A percentile compares a stretch with the other conserved stretches of the same genome.
phyloP scores from a whole-genome alignment of 2,113 vertebrate species.

The Macquaria ambigua region DNA sequence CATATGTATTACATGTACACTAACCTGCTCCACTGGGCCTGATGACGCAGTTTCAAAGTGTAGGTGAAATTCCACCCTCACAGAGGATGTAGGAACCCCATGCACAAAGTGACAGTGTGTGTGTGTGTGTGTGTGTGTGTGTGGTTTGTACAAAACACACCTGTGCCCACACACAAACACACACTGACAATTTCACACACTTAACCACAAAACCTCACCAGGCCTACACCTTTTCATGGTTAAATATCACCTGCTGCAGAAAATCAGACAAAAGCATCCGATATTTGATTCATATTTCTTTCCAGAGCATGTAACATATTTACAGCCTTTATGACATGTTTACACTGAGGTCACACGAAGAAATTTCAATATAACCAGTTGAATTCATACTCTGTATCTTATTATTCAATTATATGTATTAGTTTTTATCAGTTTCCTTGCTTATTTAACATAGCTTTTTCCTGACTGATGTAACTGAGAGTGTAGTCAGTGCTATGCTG shows the following conservation, averaged over 20 bases:
- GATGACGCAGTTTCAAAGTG: conserved; percentile 67
- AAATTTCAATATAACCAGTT: neutral
- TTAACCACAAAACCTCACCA: conserved; percentile 58
- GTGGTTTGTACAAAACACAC: conserved; percentile 31
- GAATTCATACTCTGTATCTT: neutral
- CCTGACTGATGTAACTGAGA: neutral
- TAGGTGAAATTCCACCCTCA: conserved; percentile 62
- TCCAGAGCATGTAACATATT: neutral
- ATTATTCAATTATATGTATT: neutral
- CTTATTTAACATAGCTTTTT: neutral
- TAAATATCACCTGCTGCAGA: conserved; percentile 22
- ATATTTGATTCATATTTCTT: conserved; percentile 17
- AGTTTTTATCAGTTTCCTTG: neutral
- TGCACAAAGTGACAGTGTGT: neutral
- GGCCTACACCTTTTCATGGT: conserved; percentile 17
- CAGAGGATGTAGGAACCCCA: conserved; percentile 16
- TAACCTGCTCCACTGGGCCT: conserved; percentile 36
- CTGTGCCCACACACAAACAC: conserved; percentile 17
- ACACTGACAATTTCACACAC: conserved; percentile 7
- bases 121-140: neutral
- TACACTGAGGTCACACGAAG: neutral
- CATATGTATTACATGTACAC: conserved; percentile 12
- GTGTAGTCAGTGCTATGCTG: neutral
- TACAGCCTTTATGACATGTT: neutral
- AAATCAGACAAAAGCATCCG: neutral